Conservation (phyloP, 2,888 invertebrate species). For the Rotaria magnacalcarata region DNA sequence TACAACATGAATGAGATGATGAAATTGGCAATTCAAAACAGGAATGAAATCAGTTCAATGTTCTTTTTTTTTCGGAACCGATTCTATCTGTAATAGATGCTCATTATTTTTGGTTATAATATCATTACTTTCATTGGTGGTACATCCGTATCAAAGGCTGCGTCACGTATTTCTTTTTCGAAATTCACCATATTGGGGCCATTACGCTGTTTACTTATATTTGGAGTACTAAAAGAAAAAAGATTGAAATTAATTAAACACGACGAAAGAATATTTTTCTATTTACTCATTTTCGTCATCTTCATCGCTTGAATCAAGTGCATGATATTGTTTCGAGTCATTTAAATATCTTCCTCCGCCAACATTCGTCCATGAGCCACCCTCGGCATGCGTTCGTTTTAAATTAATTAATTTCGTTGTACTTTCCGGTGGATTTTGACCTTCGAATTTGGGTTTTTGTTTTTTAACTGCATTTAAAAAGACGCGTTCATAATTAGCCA, state of each 20-base stretch:
- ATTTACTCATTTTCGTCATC: background rate
- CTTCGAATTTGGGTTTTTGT: background rate
- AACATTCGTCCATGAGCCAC: background rate
- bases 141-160: background rate
- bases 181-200: background rate
- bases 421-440: conserved; percentile 23
- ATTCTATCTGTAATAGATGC: too few species aligned
- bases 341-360: background rate
- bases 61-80: too few species aligned
- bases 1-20: too few species aligned
- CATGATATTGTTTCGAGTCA: background rate
- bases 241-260: background rate
- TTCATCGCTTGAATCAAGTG: background rate
- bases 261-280: too few species aligned
- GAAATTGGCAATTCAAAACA: too few species aligned
- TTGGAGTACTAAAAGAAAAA: background rate
- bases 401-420: background rate
- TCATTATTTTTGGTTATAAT: too few species aligned
- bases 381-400: background rate
- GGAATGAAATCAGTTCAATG: too few species aligned
- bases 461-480: conserved; percentile 48
- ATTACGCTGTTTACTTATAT: background rate
- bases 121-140: conserved; percentile 5
- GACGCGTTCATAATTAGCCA: conserved; percentile 55
- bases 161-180: background rate